Evolutionary conservation across 2,113 vertebrate genomes (phyloP).

Genomic region (Platichthys flesus): DNA sequence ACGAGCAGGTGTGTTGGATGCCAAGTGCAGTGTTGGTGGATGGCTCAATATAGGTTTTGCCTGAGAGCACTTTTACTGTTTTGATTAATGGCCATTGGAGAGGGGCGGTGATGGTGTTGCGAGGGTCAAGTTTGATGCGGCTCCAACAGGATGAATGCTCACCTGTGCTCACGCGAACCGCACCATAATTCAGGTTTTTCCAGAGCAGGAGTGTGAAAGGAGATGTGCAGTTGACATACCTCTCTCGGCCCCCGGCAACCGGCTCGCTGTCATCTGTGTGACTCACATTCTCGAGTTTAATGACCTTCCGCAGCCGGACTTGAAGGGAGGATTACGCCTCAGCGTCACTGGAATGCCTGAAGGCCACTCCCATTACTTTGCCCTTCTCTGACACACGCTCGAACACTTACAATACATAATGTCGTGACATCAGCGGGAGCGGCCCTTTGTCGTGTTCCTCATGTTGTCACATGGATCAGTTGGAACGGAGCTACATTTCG

Average conservation of each 20-base stretch:
- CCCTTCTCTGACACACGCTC: too few species aligned
- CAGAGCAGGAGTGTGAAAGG: neutral
- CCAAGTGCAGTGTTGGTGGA: constrained; percentile 48
- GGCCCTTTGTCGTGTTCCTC: neutral
- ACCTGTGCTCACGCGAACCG: neutral
- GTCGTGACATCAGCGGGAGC: neutral
- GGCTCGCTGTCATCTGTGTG: constrained; percentile 20
- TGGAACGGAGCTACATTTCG: too few species aligned
- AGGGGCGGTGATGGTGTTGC: neutral
- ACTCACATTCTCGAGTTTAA: constrained; percentile 28
- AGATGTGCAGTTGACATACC: neutral
- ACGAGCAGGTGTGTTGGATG: constrained; percentile 68
- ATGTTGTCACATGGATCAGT: too few species aligned
- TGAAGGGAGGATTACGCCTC: constrained; percentile 35
- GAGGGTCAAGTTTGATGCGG: constrained; percentile 19
- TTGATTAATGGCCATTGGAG: constrained; percentile 53
- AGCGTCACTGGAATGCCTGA: constrained; percentile 32
- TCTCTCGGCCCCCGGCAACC: neutral
- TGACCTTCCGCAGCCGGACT: constrained; percentile 37
- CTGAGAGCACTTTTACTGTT: constrained; percentile 50
- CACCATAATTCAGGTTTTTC: constrained; percentile 1
- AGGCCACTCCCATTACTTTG: constrained; percentile 31
- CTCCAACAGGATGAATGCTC: neutral
- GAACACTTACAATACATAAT: constrained; percentile 7
- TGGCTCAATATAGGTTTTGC: constrained; percentile 73